Evolutionary conservation across 2,888 invertebrate species (phyloP).

Genomic region (Macrophya alboannulata): DNA sequence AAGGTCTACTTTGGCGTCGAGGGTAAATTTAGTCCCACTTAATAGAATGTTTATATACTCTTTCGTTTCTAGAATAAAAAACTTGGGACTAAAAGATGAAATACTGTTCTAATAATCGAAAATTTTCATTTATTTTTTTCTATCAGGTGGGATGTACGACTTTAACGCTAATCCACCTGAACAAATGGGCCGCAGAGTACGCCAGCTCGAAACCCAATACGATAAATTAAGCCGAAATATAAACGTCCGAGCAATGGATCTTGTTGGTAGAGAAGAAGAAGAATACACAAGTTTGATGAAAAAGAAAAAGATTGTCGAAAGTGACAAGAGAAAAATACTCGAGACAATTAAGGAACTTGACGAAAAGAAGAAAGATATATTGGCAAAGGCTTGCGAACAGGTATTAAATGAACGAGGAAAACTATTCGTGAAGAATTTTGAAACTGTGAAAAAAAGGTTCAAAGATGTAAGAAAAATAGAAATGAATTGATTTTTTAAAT

Average conservation of each 20-base stretch:
- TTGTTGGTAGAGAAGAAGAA: conserved; percentile 93
- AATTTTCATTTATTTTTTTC: not conserved
- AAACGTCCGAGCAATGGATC: conserved; percentile 92
- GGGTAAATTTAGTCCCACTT: conserved; percentile 66
- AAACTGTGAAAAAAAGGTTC: too few species aligned
- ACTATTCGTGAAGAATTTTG: too few species aligned
- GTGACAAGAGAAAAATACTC: conserved; percentile 88
- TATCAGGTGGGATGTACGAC: conserved; percentile 86
- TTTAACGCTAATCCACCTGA: conserved; percentile 84
- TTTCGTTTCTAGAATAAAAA: not conserved
- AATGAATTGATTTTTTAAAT: not conserved
- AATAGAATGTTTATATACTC: not conserved
- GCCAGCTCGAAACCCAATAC: conserved; percentile 83
- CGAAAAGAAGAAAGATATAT: conserved; percentile 92
- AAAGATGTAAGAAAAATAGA: not conserved
- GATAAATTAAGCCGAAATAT: conserved; percentile 87
- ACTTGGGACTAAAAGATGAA: not conserved
- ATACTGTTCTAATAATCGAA: not conserved
- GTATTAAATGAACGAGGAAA: conserved; percentile 61
- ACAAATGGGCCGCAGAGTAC: conserved; percentile 82
- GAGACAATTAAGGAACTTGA: conserved; percentile 94
- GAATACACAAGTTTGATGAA: conserved; percentile 87
- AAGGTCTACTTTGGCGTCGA: conserved; percentile 89
- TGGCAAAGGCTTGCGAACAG: conserved; percentile 91
- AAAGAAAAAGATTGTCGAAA: conserved; percentile 88